phyloP scores from a whole-genome alignment of 2,113 vertebrate species.

The Genyomyrus donnyi region DNA sequence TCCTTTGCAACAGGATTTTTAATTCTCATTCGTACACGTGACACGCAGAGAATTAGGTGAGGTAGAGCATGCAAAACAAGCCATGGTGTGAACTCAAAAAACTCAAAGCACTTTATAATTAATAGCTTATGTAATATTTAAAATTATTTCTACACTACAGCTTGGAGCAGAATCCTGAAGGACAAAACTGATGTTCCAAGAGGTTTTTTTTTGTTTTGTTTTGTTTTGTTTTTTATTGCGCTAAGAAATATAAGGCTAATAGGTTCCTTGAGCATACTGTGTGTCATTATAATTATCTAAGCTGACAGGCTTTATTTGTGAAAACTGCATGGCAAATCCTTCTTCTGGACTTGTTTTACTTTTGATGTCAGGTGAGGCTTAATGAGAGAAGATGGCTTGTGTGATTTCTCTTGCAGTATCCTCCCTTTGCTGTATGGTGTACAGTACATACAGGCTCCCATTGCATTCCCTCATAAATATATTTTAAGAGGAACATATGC shows the following conservation, averaged over 20 bases:
- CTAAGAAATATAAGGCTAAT: conserved; percentile 50
- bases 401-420: conserved; percentile 34
- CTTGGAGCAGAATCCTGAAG: conserved; percentile 54
- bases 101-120: conserved; percentile 54
- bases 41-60: neutral
- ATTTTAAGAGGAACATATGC: neutral
- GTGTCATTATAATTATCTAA: conserved; percentile 67
- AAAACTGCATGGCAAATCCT: conserved; percentile 50
- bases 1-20: neutral
- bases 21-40: conserved; percentile 11
- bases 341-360: conserved; percentile 54
- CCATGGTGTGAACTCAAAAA: conserved; percentile 31
- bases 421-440: conserved; percentile 6
- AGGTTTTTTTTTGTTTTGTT: conserved; percentile 8
- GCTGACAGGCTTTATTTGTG: conserved; percentile 56
- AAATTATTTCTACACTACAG: conserved; percentile 66
- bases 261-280: conserved; percentile 47
- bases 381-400: conserved; percentile 58
- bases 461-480: conserved; percentile 18
- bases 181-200: conserved; percentile 51
- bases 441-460: conserved; percentile 20
- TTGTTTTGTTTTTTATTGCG: conserved; percentile 38
- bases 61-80: conserved; percentile 31
- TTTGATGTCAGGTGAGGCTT: conserved; percentile 51
- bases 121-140: conserved; percentile 63